phyloP scores from a whole-genome alignment of 1,140 invertebrate species.

The Drosophila mauritiana region DNA sequence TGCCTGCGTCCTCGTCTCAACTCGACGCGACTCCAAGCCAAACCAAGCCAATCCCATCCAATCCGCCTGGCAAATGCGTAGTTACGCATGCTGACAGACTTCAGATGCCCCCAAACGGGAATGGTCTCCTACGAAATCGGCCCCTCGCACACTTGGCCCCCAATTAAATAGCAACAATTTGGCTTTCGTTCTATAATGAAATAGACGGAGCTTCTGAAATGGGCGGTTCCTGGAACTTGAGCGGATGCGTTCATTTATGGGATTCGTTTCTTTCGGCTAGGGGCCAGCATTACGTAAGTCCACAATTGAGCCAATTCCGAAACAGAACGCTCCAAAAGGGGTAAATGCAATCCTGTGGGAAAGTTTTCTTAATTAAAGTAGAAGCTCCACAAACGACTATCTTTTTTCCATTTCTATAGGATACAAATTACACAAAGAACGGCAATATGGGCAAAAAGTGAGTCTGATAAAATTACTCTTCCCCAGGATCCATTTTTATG shows the following conservation, averaged over 20 bases:
- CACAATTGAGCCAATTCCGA: slow-evolving; percentile 66
- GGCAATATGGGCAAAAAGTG: not conserved
- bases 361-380: slow-evolving; percentile 17
- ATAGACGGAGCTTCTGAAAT: slow-evolving; percentile 58
- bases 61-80: slow-evolving; percentile 68
- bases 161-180: slow-evolving; percentile 69
- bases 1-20: slow-evolving; percentile 11
- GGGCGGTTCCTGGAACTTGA: slow-evolving; percentile 76
- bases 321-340: slow-evolving; percentile 39
- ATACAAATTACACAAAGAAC: too few relatives aligned
- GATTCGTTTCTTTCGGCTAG: slow-evolving; percentile 24
- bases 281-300: slow-evolving; percentile 61
- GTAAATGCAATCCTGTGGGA: slow-evolving; percentile 67
- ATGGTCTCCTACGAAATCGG: slow-evolving; percentile 24
- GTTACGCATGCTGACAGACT: slow-evolving; percentile 63
- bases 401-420: not conserved
- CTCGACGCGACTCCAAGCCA: slow-evolving; percentile 38
- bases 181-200: slow-evolving; percentile 59
- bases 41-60: slow-evolving; percentile 32
- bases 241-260: slow-evolving; percentile 81
- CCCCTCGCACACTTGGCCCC: slow-evolving; percentile 24
- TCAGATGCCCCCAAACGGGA: slow-evolving; percentile 11
- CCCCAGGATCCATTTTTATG: not conserved
- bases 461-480: not conserved
- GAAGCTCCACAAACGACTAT: not conserved